These are phyloP conservation scores for Psittacula derbiana DNA, from an alignment of 2,797 vertebrate species.

Conservation along the genomic window DNA sequence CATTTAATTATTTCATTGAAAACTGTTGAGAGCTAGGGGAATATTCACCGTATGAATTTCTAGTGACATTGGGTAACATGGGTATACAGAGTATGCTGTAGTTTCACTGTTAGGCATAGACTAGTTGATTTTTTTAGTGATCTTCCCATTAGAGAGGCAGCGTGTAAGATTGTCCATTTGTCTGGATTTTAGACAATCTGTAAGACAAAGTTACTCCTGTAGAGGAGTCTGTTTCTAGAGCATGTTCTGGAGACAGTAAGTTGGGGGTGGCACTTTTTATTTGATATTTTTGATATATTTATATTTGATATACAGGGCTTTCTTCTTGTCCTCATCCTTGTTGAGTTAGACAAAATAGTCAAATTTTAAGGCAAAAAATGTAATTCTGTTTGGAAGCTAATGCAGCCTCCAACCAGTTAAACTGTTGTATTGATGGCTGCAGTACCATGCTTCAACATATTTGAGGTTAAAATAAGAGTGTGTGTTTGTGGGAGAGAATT, in stretches of 20 bases:
- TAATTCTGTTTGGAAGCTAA: background rate
- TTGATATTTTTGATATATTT: background rate
- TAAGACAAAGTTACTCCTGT: background rate
- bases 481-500: background rate
- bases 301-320: background rate
- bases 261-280: background rate
- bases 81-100: background rate
- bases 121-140: background rate
- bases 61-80: background rate
- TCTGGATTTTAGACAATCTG: background rate
- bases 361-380: background rate
- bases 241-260: background rate
- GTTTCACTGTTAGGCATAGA: background rate
- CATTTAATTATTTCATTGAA: background rate
- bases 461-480: background rate
- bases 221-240: background rate
- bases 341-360: background rate
- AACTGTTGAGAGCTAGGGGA: background rate
- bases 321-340: background rate
- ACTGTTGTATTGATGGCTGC: background rate
- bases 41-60: background rate
- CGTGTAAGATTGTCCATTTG: background rate
- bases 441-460: background rate
- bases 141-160: background rate
- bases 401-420: background rate